Evolutionary conservation across 2,888 invertebrate genomes (phyloP), one percentile per base, ranked within the genome.

Genomic region (Andrena camellia): DNA sequence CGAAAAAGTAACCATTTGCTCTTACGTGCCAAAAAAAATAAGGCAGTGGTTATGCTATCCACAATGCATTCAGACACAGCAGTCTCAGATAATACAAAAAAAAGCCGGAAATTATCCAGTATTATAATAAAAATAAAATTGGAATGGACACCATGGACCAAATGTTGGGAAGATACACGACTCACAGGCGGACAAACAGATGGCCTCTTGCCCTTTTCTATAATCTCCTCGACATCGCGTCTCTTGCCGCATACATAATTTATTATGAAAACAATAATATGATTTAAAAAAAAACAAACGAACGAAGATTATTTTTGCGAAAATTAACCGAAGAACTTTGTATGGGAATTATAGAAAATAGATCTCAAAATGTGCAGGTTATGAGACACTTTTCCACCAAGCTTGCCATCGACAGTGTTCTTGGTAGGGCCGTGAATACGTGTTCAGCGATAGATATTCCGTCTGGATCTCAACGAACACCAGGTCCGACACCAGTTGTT

Each of bases 11-110:
- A 62, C 29, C 13, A 62, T 62, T n/a, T 87, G 86, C 54, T 85
- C 84, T 29, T 88, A 89, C 74, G 86, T 87, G 64, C 86, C 79
- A 33, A 88, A 89, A 85, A 86, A 78, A 88, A 87, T n/a, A 89
- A 89, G 73, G 82, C 83, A 31, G 86, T 89, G 8, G 62, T 70
- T 60, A 35, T 77, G 35, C 42, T 77, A 2, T 59, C 64, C 4
- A 77, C 86, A 13, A 87, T 89, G 85, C 85, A 88, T 62, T 67
- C 8, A 57, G n/a, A n/a, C 76, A 85, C 60, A 57, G 74, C 31
- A 59, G 52, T 62, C 57, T 87, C n/a, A 48, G 31, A 17, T 79
- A 68, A 64, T 63, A 72, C 63, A 87, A 63, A 72, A 78, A n/a
- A 71, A 89, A 90, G 75, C 86, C 88, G 13, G 80, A 88, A 67